Conservation (phyloP, 2,888 invertebrate genomes). For the Aproaerema taeniolella region DNA sequence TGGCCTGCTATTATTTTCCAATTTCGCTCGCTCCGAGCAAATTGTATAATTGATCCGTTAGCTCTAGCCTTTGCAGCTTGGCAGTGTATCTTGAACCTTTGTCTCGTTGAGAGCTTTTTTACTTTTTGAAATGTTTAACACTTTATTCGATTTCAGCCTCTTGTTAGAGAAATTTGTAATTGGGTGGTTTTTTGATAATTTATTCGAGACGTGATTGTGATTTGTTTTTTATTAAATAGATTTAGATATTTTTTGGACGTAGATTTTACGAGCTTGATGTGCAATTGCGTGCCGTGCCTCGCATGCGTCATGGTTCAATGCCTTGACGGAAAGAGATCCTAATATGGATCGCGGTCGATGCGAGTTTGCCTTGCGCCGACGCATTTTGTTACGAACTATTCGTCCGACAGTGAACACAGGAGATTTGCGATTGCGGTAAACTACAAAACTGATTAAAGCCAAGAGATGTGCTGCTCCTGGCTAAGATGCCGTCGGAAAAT, state of each 20-base stretch:
- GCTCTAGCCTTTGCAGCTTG: slow-evolving; percentile 2
- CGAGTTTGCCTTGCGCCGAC: slow-evolving; percentile 68
- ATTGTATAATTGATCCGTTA: slow-evolving; percentile 38
- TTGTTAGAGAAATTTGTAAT: slow-evolving; percentile 1
- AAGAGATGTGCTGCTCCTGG: slow-evolving; percentile 71
- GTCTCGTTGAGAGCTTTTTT: slow-evolving; percentile 9
- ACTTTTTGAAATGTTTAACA: background rate
- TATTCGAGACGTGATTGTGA: background rate
- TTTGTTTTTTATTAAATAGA: background rate
- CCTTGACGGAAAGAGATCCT: slow-evolving; percentile 72
- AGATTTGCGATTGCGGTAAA: background rate
- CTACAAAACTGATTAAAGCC: slow-evolving; percentile 31
- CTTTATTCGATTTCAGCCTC: background rate
- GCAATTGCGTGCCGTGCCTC: slow-evolving; percentile 32
- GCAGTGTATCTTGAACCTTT: slow-evolving; percentile 11
- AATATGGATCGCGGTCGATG: slow-evolving; percentile 59
- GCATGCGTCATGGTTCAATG: slow-evolving; percentile 71
- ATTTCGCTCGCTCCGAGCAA: slow-evolving; percentile 43
- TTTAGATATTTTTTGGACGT: background rate
- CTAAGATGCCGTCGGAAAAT: slow-evolving; percentile 59
- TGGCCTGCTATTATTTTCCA: slow-evolving; percentile 51
- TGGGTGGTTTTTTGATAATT: background rate
- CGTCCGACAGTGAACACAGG: slow-evolving; percentile 27
- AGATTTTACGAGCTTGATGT: slow-evolving; percentile 14
- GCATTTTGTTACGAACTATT: slow-evolving; percentile 57